Percentiles rank a stretch among this genome's conserved stretches.
Evolutionary conservation across 2,797 vertebrate genomes (phyloP).

Genomic region (Sebastes goodei): DNA sequence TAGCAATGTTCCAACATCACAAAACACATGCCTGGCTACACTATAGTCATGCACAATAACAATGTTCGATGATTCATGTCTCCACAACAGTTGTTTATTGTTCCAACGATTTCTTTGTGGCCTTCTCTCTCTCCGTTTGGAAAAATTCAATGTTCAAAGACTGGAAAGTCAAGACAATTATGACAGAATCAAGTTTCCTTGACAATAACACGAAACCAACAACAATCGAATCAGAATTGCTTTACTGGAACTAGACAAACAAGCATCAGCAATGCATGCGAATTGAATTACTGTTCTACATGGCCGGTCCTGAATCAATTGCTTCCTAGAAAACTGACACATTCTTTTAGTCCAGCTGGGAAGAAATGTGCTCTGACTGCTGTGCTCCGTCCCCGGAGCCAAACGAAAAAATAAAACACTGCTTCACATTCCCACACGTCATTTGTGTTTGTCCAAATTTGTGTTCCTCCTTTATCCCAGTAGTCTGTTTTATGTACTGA

Average conservation of each 20-base stretch:
- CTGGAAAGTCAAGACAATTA: constrained; percentile 15
- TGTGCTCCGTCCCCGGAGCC: constrained; percentile 7
- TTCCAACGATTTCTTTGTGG: not conserved
- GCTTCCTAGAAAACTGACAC: constrained; percentile 53
- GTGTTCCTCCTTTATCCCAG: not conserved
- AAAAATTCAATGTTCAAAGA: constrained; percentile 26
- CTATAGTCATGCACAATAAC: constrained; percentile 6
- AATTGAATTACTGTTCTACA: constrained; percentile 38
- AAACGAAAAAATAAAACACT: not conserved
- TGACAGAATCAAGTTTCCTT: constrained; percentile 15
- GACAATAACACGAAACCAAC: constrained; percentile 10
- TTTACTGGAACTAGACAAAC: constrained; percentile 42
- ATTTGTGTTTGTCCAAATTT: constrained; percentile 18
- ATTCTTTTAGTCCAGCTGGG: constrained; percentile 30
- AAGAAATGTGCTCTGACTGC: constrained; percentile 31
- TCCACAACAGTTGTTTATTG: constrained; percentile 25
- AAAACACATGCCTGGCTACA: constrained; percentile 20
- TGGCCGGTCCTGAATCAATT: constrained; percentile 37
- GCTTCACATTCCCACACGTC: constrained; percentile 15
- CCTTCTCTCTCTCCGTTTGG: not conserved
- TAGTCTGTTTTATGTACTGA: not conserved
- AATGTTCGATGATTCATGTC: constrained; percentile 24
- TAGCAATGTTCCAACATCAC: not conserved
- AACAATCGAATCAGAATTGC: not conserved
- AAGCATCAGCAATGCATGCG: constrained; percentile 26